Evolutionary conservation across 2,113 vertebrate species (phyloP).

Genomic region (Chloebia gouldiae): DNA sequence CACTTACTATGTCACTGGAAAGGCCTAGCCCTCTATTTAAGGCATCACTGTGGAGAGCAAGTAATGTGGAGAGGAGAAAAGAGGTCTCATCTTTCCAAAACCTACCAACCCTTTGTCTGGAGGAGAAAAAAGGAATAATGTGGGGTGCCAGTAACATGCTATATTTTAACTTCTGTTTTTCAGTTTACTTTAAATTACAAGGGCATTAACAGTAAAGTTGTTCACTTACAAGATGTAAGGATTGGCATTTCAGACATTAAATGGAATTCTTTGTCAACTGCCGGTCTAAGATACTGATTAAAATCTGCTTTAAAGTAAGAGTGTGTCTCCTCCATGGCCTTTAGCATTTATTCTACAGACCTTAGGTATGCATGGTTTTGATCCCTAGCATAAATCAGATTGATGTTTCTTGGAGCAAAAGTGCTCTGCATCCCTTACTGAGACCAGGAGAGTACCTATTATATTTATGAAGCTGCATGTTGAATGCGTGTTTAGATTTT

Average conservation of each 20-base stretch:
- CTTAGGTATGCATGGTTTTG: neutral
- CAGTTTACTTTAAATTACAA: neutral
- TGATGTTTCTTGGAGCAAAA: neutral
- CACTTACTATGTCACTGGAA: neutral
- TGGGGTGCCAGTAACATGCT: neutral
- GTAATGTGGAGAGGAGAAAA: neutral
- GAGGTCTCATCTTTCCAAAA: neutral
- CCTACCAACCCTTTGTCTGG: neutral
- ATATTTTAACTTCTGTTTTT: neutral
- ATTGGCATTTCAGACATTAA: neutral
- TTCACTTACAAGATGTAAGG: neutral
- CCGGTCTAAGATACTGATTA: neutral
- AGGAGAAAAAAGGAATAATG: neutral
- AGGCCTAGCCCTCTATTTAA: neutral
- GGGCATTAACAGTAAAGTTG: neutral
- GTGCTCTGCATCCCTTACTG: neutral
- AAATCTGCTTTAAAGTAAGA: neutral
- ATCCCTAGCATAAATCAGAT: neutral
- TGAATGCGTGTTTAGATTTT: neutral
- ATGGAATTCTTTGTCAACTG: neutral
- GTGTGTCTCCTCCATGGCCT: fast-evolving
- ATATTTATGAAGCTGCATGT: neutral
- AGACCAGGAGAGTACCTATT: neutral
- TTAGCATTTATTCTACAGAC: neutral
- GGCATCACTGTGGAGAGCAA: neutral